phyloP scores from a whole-genome alignment of 2,797 vertebrate species.

The Pangasius krempfi region DNA sequence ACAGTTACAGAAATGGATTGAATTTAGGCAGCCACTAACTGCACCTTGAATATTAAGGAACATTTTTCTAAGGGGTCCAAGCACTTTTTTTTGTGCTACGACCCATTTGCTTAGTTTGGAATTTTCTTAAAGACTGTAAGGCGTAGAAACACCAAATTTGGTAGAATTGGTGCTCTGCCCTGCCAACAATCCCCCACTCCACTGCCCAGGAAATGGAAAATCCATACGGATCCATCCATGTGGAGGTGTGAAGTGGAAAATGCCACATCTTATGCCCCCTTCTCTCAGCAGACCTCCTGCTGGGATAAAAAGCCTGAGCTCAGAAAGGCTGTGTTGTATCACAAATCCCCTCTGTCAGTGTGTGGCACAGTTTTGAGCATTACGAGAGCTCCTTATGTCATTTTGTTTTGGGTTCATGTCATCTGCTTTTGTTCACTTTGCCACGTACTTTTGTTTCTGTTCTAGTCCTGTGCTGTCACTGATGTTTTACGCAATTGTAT shows the following conservation, averaged over 20 bases:
- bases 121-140: background rate
- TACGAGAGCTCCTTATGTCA: background rate
- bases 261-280: background rate
- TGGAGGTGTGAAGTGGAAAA: background rate
- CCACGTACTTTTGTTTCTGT: background rate
- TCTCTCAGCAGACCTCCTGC: background rate
- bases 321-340: background rate
- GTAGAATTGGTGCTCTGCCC: background rate
- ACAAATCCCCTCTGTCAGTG: background rate
- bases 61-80: background rate
- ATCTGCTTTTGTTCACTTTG: background rate
- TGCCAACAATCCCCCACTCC: background rate
- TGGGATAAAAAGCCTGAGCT: constrained; percentile 1
- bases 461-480: background rate
- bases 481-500: background rate
- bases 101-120: background rate
- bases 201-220: background rate
- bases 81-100: background rate
- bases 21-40: background rate
- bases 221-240: background rate
- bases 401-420: background rate
- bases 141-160: background rate
- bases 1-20: background rate
- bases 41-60: background rate
- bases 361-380: background rate